Evolutionary conservation across 2,113 vertebrate species (phyloP).

Genomic region (Muscicapa adusta): DNA sequence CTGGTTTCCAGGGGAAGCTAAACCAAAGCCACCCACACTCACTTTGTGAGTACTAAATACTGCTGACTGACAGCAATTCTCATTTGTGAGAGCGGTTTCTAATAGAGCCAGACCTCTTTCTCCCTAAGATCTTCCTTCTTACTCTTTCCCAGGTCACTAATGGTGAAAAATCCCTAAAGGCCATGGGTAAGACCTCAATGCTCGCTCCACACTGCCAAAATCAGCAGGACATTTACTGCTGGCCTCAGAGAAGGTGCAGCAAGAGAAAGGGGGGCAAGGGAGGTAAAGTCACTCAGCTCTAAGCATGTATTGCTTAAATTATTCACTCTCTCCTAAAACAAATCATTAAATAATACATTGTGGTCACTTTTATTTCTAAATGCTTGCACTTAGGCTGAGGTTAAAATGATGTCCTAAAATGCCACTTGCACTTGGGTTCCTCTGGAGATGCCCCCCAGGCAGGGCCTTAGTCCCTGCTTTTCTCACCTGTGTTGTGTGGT

Average conservation of each 20-base stretch:
- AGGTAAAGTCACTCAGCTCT: neutral
- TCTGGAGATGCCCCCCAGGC: neutral
- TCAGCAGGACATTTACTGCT: neutral
- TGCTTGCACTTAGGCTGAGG: neutral
- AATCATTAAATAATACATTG: neutral
- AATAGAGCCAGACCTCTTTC: neutral
- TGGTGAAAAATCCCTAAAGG: neutral
- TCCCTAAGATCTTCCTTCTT: neutral
- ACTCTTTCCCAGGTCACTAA: neutral
- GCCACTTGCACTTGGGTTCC: neutral
- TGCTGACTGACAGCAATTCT: neutral
- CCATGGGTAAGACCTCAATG: neutral
- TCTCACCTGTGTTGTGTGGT: neutral
- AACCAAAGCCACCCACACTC: neutral
- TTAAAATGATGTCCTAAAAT: neutral
- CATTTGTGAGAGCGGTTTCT: neutral
- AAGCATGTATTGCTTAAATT: neutral
- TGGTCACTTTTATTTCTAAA: neutral
- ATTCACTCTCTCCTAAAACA: constrained; percentile 19
- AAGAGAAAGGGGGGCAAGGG: neutral
- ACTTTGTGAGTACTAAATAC: neutral
- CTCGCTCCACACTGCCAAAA: neutral
- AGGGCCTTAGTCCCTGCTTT: neutral
- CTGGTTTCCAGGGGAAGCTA: neutral
- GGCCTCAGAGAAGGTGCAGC: neutral